Evolutionary conservation across 2,797 vertebrate genomes (phyloP).

Genomic region (Fistularia commersonii): DNA sequence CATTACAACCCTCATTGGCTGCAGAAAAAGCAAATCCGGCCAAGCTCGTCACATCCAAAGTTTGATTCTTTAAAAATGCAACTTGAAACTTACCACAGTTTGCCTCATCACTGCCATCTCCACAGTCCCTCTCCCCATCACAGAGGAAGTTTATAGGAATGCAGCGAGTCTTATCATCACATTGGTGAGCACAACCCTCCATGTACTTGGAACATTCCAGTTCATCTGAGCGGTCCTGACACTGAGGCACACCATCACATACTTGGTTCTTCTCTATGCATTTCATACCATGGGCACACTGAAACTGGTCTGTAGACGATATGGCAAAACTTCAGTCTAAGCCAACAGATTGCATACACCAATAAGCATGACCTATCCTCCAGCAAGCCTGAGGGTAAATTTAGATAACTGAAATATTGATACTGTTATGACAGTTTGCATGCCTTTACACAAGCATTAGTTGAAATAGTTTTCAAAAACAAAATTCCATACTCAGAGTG

Average conservation of each 20-base stretch:
- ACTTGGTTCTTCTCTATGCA: slow-evolving; percentile 71
- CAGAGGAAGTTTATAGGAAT: slow-evolving; percentile 82
- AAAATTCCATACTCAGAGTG: too few species aligned
- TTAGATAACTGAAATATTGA: too few species aligned
- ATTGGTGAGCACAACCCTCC: slow-evolving; percentile 76
- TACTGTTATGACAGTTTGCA: too few species aligned
- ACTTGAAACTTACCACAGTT: slow-evolving; percentile 75
- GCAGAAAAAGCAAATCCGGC: accelerated
- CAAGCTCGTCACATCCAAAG: neutral
- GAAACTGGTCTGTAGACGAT: slow-evolving; percentile 77
- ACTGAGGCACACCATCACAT: slow-evolving; percentile 84
- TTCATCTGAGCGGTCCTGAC: slow-evolving; percentile 87
- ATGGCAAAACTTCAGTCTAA: neutral
- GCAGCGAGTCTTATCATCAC: slow-evolving; percentile 75
- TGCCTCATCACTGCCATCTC: slow-evolving; percentile 79
- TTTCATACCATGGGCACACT: slow-evolving; percentile 71
- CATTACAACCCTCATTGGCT: slow-evolving; percentile 67
- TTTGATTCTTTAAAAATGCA: neutral
- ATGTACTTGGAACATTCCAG: slow-evolving; percentile 62
- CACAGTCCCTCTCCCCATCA: slow-evolving; percentile 82
- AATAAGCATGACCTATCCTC: too few species aligned
- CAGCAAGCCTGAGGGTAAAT: too few species aligned
- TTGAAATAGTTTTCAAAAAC: too few species aligned
- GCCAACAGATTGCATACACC: too few species aligned
- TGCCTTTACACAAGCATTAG: too few species aligned